Conservation (phyloP, 2,113 vertebrate species). For the Etheostoma cragini region DNA sequence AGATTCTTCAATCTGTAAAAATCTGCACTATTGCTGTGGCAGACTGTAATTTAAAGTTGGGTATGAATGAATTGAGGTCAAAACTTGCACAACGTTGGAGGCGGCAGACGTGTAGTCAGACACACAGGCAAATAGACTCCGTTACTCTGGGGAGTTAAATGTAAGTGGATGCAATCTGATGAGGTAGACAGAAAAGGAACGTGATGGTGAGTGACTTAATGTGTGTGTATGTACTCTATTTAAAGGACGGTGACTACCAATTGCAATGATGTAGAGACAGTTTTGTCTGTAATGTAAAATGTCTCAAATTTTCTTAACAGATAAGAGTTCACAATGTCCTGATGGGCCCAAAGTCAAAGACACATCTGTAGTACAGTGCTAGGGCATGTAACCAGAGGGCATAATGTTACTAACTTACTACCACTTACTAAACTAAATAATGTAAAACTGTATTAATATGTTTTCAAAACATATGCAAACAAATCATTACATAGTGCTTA, state of each 20-base stretch:
- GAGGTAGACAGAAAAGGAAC: conserved; percentile 52
- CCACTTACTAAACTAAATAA: neutral
- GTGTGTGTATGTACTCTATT: conserved; percentile 41
- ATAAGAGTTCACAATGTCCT: conserved; percentile 13
- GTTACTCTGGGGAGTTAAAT: conserved; percentile 66
- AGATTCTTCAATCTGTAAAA: conserved; percentile 58
- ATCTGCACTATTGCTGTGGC: conserved; percentile 51
- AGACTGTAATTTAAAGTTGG: conserved; percentile 45
- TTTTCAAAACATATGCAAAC: neutral
- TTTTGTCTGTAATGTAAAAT: conserved; percentile 42
- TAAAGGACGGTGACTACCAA: conserved; percentile 37
- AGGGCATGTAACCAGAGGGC: neutral
- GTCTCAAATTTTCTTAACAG: conserved; percentile 6
- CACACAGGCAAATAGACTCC: conserved; percentile 57
- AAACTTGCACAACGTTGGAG: conserved; percentile 56
- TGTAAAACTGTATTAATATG: neutral
- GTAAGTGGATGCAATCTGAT: conserved; percentile 71
- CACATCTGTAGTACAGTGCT: neutral
- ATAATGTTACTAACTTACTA: neutral
- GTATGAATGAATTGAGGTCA: conserved; percentile 80
- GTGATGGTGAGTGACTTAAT: conserved; percentile 12
- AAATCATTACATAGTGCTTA: conserved; percentile 8
- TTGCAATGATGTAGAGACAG: conserved; percentile 34
- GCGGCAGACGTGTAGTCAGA: conserved; percentile 56
- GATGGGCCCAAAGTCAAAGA: conserved; percentile 1